Evolutionary conservation across 2,797 vertebrate genomes (phyloP).

Genomic region (Brachyalestes nurse): DNA sequence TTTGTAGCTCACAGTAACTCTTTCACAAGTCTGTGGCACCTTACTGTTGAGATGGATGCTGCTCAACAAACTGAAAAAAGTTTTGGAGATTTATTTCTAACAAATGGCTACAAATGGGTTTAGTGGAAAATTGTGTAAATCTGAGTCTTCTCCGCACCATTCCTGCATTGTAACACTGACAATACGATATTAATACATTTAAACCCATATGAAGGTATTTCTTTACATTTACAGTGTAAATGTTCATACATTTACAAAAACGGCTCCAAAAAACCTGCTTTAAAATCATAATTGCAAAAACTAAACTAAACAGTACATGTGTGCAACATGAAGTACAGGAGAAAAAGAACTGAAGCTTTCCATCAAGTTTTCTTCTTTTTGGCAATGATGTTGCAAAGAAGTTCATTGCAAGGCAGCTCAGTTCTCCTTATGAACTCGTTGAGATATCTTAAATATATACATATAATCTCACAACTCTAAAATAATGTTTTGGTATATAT

Average conservation of each 20-base stretch:
- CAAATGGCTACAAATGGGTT: too few species aligned
- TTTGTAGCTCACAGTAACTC: too few species aligned
- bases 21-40: too few species aligned
- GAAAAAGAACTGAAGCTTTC: neutral
- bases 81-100: too few species aligned
- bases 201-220: neutral
- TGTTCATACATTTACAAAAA: neutral
- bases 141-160: too few species aligned
- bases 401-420: neutral
- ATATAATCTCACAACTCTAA: neutral
- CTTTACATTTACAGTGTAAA: neutral
- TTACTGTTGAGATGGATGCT: too few species aligned
- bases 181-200: neutral
- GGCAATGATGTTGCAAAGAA: neutral
- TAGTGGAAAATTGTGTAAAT: too few species aligned
- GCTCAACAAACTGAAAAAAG: too few species aligned
- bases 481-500: neutral
- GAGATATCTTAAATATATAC: neutral
- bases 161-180: neutral
- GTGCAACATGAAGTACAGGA: neutral
- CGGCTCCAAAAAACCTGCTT: neutral
- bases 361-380: conserved; percentile 9
- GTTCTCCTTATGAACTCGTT: neutral
- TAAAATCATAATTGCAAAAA: neutral
- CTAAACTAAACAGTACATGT: neutral